These are phyloP conservation scores for Tadarida brasiliensis DNA, from an alignment of 2,797 vertebrate genomes.

Conservation along the genomic window DNA sequence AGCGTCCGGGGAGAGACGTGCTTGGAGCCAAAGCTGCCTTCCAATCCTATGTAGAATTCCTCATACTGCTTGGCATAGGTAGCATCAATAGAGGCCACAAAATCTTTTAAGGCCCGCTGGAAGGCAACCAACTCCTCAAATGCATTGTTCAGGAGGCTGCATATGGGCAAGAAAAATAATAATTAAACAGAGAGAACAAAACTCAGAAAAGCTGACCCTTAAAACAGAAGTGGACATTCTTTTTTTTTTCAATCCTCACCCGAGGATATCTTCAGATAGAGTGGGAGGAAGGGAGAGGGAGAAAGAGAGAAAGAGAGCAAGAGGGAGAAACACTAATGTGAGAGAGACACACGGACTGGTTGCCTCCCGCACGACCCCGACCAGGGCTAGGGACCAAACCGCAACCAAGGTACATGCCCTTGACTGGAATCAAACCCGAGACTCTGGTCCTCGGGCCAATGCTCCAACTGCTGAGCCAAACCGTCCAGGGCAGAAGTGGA, in stretches of 20 bases:
- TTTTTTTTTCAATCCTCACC: no score
- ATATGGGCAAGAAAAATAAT: not conserved
- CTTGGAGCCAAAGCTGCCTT: constrained; percentile 97
- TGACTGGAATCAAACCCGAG: no score
- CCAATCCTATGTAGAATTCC: constrained; percentile 96
- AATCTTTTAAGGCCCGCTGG: constrained; percentile 95
- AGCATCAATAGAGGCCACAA: constrained; percentile 94
- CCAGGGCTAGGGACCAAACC: no score
- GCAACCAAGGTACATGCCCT: no score
- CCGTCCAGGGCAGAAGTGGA: not conserved
- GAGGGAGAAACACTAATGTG: no score
- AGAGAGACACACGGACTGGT: no score
- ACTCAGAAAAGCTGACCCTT: not conserved
- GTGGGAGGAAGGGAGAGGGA: no score
- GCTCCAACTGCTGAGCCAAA: no score
- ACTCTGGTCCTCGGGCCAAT: no score
- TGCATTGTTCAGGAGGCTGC: constrained; percentile 94
- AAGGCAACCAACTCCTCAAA: constrained; percentile 96
- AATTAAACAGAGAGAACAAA: not conserved
- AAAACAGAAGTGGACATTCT: not conserved
- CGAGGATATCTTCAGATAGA: no score
- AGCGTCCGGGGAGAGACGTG: constrained; percentile 96
- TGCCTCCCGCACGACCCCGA: no score
- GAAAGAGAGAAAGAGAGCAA: no score
- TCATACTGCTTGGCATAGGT: constrained; percentile 98